Base-by-base conservation (phyloP, 53 echinoderm and acorn worm genomes). In the Echinometra lucunter region DNA sequence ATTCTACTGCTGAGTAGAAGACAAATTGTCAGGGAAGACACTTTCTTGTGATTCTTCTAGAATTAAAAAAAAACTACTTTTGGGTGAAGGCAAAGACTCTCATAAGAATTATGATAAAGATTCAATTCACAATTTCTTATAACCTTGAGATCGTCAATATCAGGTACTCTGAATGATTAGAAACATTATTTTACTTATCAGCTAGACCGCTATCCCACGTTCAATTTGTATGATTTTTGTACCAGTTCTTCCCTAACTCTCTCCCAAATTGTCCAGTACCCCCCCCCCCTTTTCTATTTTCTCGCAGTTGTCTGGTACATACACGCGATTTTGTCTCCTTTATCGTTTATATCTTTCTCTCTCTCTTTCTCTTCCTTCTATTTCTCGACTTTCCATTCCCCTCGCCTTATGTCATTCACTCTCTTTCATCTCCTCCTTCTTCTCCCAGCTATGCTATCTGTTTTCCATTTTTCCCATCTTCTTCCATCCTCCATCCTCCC, bases 361-460 rank as follows among this genome's bases (percentile, higher is more conserved):
- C 27, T 56, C 56, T 88, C 32, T 28, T 23, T 44, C 42, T 25
- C 0, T 88, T n/a, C n/a, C 18, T 12, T 53, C 0, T 49, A 4
- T 53, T 60, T 34, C 49, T 47, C 88, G 25, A 32, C 25, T 17
- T 35, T 58, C 38, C 34, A 74, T 74, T 12, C 35, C 13, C 15
- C 89, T 37, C 30, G 57, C 89, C 34, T 58, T 35, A n/a, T n/a
- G n/a, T n/a, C n/a, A n/a, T n/a, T n/a, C n/a, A n/a, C 89, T 35
- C 47, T 57, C 91, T 58, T 9, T 27, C 90, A 0, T 90, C 32
- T 58, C 37, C 60, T 15, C 49, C 30, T n/a, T 58, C 63, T 1
- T 9, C 91, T n/a, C n/a, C n/a, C n/a, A n/a, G n/a, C n/a, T n/a
- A n/a, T n/a, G n/a, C n/a, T n/a, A n/a, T n/a, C n/a, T n/a, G n/a